Evolutionary conservation across 2,113 vertebrate species (phyloP).

Genomic region (Oceanites oceanicus): DNA sequence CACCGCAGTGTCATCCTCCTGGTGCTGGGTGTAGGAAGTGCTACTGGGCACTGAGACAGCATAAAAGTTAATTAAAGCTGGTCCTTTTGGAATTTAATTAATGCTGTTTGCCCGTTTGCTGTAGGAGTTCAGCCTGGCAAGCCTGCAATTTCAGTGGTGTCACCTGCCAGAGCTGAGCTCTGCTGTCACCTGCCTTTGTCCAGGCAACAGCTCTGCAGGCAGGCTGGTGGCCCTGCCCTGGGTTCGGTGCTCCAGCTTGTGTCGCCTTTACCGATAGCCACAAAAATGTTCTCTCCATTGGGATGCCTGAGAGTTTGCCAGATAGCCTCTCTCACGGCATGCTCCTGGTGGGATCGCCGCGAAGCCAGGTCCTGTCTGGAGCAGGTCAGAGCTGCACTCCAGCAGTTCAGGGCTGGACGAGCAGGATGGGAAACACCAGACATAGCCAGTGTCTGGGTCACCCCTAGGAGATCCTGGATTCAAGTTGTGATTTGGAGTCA

Average conservation of each 20-base stretch:
- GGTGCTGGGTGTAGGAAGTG: not conserved
- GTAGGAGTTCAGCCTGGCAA: not conserved
- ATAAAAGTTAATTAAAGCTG: not conserved
- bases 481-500: not conserved
- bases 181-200: not conserved
- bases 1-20: not conserved
- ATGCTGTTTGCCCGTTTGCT: not conserved
- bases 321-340: not conserved
- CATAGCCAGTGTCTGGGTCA: not conserved
- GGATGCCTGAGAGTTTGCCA: not conserved
- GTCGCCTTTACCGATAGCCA: not conserved
- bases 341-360: not conserved
- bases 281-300: not conserved
- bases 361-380: not conserved
- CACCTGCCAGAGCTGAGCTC: not conserved
- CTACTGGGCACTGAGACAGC: not conserved
- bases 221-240: not conserved
- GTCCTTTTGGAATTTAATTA: not conserved
- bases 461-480: not conserved
- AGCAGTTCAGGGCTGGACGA: rapidly evolving
- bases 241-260: not conserved
- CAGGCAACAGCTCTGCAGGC: not conserved
- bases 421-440: not conserved
- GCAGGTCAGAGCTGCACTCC: not conserved
- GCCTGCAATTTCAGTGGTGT: not conserved